Percentiles rank a stretch among this genome's conserved stretches.
phyloP scores from a whole-genome alignment of 2,113 vertebrate species.

The Megaptera novaeangliae region DNA sequence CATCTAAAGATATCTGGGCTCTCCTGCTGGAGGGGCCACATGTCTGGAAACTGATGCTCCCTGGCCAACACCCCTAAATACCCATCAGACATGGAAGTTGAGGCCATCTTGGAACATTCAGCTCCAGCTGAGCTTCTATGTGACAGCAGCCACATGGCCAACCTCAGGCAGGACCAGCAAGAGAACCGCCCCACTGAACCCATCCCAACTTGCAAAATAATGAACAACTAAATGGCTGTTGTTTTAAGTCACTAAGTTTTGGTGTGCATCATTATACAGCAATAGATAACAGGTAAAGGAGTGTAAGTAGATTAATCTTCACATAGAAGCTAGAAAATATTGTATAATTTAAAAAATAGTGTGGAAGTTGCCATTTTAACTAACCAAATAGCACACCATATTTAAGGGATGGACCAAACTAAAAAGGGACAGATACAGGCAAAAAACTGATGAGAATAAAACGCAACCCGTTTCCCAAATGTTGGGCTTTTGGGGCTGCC shows the following conservation, averaged over 20 bases:
- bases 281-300: background rate
- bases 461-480: background rate
- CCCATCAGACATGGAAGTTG: background rate
- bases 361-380: background rate
- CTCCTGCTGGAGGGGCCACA: background rate
- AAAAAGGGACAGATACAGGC: background rate
- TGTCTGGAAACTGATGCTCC: background rate
- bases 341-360: background rate
- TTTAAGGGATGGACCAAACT: background rate
- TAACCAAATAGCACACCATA: background rate
- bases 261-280: background rate
- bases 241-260: background rate
- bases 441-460: background rate
- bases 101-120: too few relatives aligned
- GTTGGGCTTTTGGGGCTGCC: background rate
- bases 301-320: background rate
- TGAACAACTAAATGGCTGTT: background rate
- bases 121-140: background rate
- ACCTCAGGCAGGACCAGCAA: background rate
- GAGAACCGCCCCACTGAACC: background rate
- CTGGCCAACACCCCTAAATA: background rate
- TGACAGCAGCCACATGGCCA: accelerated
- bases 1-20: background rate
- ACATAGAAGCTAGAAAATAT: background rate
- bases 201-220: background rate